A percentile compares a stretch with the other conserved stretches of the same genome.
phyloP scores from a whole-genome alignment of 2,888 invertebrate species.

The Willowsia nigromaculata region DNA sequence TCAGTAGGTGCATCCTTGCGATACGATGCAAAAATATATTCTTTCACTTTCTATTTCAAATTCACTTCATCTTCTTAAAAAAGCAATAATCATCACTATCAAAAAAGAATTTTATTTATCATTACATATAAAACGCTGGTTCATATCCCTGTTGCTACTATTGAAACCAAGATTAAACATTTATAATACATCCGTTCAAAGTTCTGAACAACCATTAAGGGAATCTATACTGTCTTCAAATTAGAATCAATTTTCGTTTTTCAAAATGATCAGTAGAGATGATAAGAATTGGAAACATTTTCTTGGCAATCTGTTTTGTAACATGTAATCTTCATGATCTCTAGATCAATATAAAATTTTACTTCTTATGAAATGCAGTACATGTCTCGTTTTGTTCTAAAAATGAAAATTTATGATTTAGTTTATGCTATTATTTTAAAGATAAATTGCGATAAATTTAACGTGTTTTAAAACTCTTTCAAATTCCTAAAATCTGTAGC shows the following conservation, averaged over 20 bases:
- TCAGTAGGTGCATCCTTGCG: slow-evolving; percentile 3
- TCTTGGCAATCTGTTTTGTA: neutral
- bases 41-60: slow-evolving; percentile 62
- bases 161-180: too few species aligned
- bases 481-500: too few species aligned
- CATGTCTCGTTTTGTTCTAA: slow-evolving; percentile 43
- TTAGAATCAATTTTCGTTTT: neutral
- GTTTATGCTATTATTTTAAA: neutral
- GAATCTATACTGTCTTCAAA: too few species aligned
- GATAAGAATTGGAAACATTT: neutral
- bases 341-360: neutral
- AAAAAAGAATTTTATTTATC: neutral
- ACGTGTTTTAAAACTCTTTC: neutral
- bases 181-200: too few species aligned
- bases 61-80: neutral
- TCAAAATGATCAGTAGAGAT: neutral
- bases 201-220: too few species aligned
- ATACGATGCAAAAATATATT: neutral
- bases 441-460: neutral
- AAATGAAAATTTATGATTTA: neutral
- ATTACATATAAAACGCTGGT: too few species aligned
- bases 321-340: neutral
- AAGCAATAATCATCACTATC: neutral
- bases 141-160: too few species aligned
- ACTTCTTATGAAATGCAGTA: slow-evolving; percentile 17